Evolutionary conservation across 2,888 invertebrate genomes (phyloP).

Genomic region (Pardosa pseudoannulata): DNA sequence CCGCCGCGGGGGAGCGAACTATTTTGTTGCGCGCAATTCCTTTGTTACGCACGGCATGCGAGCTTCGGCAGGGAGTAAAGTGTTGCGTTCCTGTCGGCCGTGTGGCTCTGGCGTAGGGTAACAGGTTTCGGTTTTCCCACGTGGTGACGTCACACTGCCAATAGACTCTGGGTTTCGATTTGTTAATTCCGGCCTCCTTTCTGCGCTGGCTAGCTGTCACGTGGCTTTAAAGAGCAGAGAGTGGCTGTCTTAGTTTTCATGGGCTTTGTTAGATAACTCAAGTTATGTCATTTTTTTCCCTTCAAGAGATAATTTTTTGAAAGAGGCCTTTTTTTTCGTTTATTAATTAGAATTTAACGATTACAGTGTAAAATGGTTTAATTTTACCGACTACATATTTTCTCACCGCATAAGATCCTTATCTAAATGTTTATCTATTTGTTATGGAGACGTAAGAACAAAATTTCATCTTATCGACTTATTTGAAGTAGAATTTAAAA

Average conservation of each 20-base stretch:
- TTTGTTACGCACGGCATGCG: constrained; percentile 30
- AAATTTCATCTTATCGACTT: too few species aligned
- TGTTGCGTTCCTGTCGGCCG: constrained; percentile 46
- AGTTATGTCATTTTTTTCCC: neutral
- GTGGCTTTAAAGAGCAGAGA: neutral
- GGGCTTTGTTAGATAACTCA: neutral
- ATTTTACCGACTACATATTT: too few species aligned
- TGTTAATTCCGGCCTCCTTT: constrained; percentile 31
- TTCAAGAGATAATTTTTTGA: neutral
- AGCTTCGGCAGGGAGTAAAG: constrained; percentile 38
- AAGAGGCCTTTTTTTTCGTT: too few species aligned
- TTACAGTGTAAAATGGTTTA: too few species aligned
- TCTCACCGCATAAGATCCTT: too few species aligned
- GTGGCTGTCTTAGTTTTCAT: neutral
- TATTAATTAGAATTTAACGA: too few species aligned
- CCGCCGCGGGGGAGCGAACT: constrained; percentile 21
- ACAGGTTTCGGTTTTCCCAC: constrained; percentile 74
- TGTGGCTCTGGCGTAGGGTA: constrained; percentile 39
- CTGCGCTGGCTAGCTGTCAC: constrained; percentile 9
- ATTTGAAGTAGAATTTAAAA: too few species aligned
- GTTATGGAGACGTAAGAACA: too few species aligned
- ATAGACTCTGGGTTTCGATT: constrained; percentile 56
- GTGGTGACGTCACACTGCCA: constrained; percentile 73
- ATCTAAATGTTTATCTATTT: too few species aligned
- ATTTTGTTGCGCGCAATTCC: constrained; percentile 22